Evolutionary conservation across 2,113 vertebrate species (phyloP).

Genomic region (Scortum barcoo): DNA sequence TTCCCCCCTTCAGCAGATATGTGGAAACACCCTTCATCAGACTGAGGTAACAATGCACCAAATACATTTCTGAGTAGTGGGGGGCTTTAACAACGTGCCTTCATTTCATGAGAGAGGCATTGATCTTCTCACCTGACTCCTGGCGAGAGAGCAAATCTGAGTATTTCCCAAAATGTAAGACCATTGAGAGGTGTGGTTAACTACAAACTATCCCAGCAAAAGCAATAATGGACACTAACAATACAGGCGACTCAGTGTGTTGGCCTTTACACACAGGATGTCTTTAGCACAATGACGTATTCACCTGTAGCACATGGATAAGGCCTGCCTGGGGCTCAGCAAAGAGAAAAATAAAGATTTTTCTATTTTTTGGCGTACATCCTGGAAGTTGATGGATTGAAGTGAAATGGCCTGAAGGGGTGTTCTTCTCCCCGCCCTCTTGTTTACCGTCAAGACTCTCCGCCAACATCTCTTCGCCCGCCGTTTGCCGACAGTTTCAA

Average conservation of each 20-base stretch:
- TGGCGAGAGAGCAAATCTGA: background rate
- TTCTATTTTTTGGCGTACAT: slow-evolving; percentile 54
- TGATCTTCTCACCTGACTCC: background rate
- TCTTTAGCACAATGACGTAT: slow-evolving; percentile 24
- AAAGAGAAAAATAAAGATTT: slow-evolving; percentile 14
- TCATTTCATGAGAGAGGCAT: background rate
- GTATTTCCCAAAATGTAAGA: background rate
- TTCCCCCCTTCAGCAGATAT: background rate
- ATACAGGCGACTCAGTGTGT: background rate
- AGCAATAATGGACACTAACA: background rate
- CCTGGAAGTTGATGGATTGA: slow-evolving; percentile 67
- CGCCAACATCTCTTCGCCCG: slow-evolving; percentile 7
- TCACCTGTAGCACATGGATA: slow-evolving; percentile 22
- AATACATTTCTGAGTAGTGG: background rate
- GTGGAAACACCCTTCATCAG: background rate
- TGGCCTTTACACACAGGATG: slow-evolving; percentile 3
- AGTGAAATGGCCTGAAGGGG: slow-evolving; percentile 36
- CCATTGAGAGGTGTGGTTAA: background rate
- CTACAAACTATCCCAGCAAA: background rate
- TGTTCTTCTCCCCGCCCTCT: slow-evolving; percentile 22
- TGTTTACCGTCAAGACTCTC: slow-evolving; percentile 27
- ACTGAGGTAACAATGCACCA: background rate
- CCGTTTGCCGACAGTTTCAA: slow-evolving; percentile 5
- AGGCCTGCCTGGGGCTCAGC: slow-evolving; percentile 29
- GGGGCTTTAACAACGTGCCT: background rate